Conservation (phyloP, 1,140 invertebrate species). For the Littorina saxatilis region DNA sequence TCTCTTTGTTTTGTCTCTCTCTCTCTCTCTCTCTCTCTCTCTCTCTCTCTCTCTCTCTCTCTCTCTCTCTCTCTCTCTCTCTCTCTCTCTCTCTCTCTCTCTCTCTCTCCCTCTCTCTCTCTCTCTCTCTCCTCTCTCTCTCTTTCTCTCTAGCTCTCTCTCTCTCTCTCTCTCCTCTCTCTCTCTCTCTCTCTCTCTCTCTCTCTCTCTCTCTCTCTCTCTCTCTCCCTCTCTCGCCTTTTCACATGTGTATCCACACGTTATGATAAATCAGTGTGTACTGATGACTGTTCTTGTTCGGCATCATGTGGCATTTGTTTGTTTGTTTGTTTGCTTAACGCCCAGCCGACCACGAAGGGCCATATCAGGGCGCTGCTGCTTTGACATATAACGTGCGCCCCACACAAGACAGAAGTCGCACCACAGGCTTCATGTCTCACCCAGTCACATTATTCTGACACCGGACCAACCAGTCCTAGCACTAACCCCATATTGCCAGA, state of each 20-base stretch:
- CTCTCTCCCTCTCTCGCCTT: constrained; percentile 3
- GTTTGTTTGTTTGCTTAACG: too few species aligned
- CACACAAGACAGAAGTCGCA: too few species aligned
- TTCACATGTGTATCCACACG: not conserved
- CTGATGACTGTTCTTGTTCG: not conserved
- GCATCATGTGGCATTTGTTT: not conserved
- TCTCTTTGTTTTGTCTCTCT: not conserved
- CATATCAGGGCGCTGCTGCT: too few species aligned
- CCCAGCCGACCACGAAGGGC: too few species aligned
- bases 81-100: not conserved
- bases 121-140: not conserved
- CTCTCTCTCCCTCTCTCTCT: not conserved
- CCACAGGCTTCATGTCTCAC: too few species aligned
- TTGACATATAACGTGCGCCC: too few species aligned
- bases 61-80: constrained; percentile 15
- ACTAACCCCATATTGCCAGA: not conserved
- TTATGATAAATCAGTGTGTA: too few species aligned
- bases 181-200: constrained; percentile 12
- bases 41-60: constrained; percentile 23
- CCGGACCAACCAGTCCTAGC: too few species aligned
- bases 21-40: not conserved
- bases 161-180: not conserved
- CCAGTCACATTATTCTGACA: too few species aligned
- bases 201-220: constrained; percentile 14
- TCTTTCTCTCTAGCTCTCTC: too few species aligned